Base-by-base conservation (phyloP, 2,113 vertebrate genomes). In the Hepsetus odoe region DNA sequence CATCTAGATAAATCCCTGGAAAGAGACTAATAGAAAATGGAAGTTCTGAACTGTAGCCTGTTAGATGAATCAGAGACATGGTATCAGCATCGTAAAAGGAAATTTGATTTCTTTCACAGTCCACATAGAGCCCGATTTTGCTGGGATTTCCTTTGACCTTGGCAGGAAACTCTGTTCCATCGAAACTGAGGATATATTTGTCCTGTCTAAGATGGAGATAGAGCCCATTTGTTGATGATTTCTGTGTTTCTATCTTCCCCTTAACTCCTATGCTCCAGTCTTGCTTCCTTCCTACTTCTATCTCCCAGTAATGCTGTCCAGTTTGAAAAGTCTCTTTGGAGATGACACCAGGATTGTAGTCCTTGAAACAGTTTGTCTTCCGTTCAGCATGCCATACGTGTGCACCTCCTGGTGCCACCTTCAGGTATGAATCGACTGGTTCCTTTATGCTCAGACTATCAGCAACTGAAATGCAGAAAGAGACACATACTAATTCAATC, bases 261-360 rank as follows among this genome's bases (percentile, higher is more conserved):
- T 69, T 75, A 5, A 90, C 24, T 0, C 86, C 83, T 0, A 88
- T 6, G 26, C 76, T 81, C 87, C 87, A 88, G 44, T 70, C 78
- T 3, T 51, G 24, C 44, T 86, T 80, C 7, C 16, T 46, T 8
- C 86, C 85, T 12, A 87, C 81, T 3, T 87, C 82, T 16, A 75
- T 49, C 74, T 90, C 87, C 79, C 85, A 84, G 75, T 88, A 89
- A 76, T 86, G 77, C 61, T 83, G 79, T 26, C 86, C 84, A 12
- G 42, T 65, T 1, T 24, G 61, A 59, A 86, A 90, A 40, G 49
- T 5, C 35, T 35, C 59, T 1, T 13, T 26, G 44, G 76, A 74
- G 65, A 51, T 10, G 28, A 69, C 84, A 73, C 44, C 30, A 18
- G 56, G 66, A 30, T 26, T 72, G 30, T 56, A 35, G 13, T 70